phyloP scores from a whole-genome alignment of 2,113 vertebrate genomes.

The Aythya baeri region DNA sequence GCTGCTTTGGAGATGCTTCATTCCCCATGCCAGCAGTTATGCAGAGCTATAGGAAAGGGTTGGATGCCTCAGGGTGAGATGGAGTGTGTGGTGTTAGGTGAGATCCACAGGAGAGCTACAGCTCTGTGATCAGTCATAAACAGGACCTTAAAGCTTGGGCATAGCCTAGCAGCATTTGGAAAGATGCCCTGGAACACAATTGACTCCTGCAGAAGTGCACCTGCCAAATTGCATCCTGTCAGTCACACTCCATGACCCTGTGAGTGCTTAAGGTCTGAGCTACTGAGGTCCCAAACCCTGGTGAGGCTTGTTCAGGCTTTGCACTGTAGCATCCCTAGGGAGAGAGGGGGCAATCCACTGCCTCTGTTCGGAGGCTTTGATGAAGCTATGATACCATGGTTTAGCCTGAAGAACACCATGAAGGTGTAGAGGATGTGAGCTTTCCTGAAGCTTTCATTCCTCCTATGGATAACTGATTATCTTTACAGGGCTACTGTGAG shows the following conservation, averaged over 20 bases:
- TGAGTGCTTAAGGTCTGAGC: background rate
- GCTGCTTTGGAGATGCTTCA: background rate
- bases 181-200: background rate
- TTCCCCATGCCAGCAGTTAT: background rate
- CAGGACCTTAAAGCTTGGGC: background rate
- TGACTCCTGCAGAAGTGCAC: background rate
- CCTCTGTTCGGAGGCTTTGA: background rate
- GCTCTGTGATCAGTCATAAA: background rate
- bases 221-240: background rate
- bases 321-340: background rate
- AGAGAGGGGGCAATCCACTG: background rate
- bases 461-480: background rate
- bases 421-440: background rate
- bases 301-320: background rate
- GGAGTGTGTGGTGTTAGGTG: background rate
- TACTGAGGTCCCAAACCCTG: background rate
- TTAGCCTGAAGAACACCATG: background rate
- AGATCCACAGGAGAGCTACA: background rate
- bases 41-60: background rate
- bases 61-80: background rate
- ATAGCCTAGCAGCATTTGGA: background rate
- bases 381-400: background rate
- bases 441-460: background rate
- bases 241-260: background rate
- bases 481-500: background rate